Evolutionary conservation across 2,113 vertebrate genomes (phyloP).

Genomic region (Formicarius rufipectus): DNA sequence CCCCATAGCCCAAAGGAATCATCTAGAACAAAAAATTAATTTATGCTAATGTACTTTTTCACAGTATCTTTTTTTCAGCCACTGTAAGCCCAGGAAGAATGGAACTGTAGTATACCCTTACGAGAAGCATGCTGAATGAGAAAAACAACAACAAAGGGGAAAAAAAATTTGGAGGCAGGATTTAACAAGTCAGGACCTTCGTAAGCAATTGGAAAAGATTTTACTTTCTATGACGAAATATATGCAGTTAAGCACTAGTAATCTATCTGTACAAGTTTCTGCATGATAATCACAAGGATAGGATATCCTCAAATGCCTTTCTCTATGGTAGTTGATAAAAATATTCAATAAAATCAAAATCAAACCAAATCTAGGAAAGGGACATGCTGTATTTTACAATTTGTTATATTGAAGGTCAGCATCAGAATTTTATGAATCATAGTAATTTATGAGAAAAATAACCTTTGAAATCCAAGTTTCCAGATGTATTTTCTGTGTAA

Average conservation of each 20-base stretch:
- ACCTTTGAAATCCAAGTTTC: constrained; percentile 70
- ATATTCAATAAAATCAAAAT: constrained; percentile 42
- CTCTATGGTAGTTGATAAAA: constrained; percentile 15
- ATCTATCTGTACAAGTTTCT: not conserved
- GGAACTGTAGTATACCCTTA: not conserved
- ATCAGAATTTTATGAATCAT: constrained; percentile 64
- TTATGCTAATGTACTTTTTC: not conserved
- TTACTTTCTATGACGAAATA: not conserved
- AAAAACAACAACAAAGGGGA: not conserved
- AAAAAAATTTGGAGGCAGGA: not conserved
- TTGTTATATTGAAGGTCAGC: constrained; percentile 52
- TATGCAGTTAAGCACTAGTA: not conserved
- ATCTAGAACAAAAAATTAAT: not conserved
- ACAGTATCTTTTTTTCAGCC: not conserved
- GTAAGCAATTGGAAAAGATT: not conserved
- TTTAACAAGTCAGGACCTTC: not conserved
- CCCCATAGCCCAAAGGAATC: not conserved
- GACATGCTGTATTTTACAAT: constrained; percentile 13
- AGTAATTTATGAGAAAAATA: constrained; percentile 62
- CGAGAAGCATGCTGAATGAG: not conserved
- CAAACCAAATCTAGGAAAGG: constrained; percentile 3
- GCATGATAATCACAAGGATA: not conserved
- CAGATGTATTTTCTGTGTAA: constrained; percentile 71
- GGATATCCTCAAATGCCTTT: constrained; percentile 1
- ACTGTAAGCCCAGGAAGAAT: not conserved